phyloP scores from a whole-genome alignment of 1,140 invertebrate species.

The Meteorus sp. region DNA sequence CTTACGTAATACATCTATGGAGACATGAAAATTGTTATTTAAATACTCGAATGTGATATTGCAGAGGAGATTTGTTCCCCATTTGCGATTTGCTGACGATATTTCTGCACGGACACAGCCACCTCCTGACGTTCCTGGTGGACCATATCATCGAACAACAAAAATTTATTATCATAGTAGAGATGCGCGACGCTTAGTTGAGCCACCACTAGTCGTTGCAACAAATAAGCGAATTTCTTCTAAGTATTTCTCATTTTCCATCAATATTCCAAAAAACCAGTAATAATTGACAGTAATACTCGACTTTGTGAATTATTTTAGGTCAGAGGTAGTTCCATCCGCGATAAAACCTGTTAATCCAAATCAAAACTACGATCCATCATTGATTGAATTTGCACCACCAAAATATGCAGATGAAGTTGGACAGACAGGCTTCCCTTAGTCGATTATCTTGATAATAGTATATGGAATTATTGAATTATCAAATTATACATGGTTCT shows the following conservation, averaged over 20 bases:
- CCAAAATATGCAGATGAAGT: not conserved
- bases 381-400: not conserved
- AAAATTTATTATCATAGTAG: conserved; percentile 79
- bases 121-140: conserved; percentile 73
- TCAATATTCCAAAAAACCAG: not conserved
- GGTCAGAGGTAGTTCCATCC: conserved; percentile 9
- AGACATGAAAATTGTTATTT: conserved; percentile 3
- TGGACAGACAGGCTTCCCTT: not conserved
- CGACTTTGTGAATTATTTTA: conserved; percentile 4
- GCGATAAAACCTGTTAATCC: conserved; percentile 14
- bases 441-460: not conserved
- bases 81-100: conserved; percentile 65
- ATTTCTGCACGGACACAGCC: conserved; percentile 73
- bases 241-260: conserved; percentile 18
- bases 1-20: not conserved
- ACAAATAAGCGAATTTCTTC: conserved; percentile 21
- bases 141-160: conserved; percentile 71
- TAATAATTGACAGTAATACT: not conserved
- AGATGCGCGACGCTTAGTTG: conserved; percentile 74
- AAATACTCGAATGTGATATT: not conserved
- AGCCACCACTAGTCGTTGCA: conserved; percentile 66
- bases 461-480: not conserved
- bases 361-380: conserved; percentile 8
- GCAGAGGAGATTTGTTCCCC: conserved; percentile 12
- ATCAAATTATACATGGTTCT: too few relatives aligned